Base-by-base conservation (phyloP, 2,797 vertebrate species). In the Buphagus erythrorhynchus region DNA sequence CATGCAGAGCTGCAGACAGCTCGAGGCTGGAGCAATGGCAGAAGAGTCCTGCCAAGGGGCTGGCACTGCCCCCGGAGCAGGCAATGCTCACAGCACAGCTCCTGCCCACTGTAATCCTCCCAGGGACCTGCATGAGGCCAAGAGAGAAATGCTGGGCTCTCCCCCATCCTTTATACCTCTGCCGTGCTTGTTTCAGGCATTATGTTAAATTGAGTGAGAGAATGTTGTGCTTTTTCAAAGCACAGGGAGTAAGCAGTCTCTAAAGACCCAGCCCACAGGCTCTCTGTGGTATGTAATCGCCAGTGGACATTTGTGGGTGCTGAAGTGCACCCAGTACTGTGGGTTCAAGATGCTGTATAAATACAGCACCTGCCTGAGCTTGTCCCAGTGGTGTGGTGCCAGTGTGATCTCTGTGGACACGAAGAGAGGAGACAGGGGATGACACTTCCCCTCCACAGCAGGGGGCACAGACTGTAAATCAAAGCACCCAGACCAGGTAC, bases 111-210 rank as follows among this genome's bases (percentile, higher is more conserved):
- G 43, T 20, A 57, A 61, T 26, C 40, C 48, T 68, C 35, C 36
- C 0, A 61, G 17, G 17, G 40, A 76, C 42, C 19, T 16, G 10
- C 65, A 54, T 0, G 0, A 80, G 49, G n/a, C 45, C 1, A 3
- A 40, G 24, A 88, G 4, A 66, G 4, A 82, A 4, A 2, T 2
- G 0, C 38, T 29, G 33, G 36, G 26, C 49, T 74, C 25, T 45
- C 42, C 29, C 36, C 51, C 18, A 17, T 18, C 26, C 38, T 79
- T 71, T 72, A 1, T 0, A 1, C 28, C 19, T 74, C n/a, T 55
- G 40, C 58, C 54, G 29, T 16, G 22, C 74, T 69, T 31, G 36
- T 59, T 92, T 78, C 31, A 59, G 36, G 33, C 55, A 58, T 4
- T 9, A 33, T 17, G 5, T 45, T n/a, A 62, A 62, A 65, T 46